phyloP scores from a whole-genome alignment of 2,113 vertebrate species.

The Genyomyrus donnyi region DNA sequence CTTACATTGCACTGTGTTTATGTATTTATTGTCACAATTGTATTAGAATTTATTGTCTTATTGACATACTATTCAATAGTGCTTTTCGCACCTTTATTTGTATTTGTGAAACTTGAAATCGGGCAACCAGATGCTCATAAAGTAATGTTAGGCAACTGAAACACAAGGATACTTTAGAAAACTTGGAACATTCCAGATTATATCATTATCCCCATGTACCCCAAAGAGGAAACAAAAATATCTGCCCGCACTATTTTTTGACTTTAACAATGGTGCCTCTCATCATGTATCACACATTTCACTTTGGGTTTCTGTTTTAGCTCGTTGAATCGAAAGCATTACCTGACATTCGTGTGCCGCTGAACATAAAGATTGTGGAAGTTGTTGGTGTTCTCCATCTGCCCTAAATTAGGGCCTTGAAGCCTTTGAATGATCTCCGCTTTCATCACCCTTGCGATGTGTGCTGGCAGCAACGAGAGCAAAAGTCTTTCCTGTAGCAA shows the following conservation, averaged over 20 bases:
- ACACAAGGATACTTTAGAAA: neutral
- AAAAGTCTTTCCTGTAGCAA: slow-evolving; percentile 80
- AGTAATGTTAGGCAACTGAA: neutral
- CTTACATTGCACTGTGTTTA: neutral
- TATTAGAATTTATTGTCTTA: neutral
- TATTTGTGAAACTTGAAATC: neutral
- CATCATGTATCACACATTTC: neutral
- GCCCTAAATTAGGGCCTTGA: slow-evolving; percentile 88
- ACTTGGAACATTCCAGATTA: neutral
- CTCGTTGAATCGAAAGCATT: slow-evolving; percentile 1
- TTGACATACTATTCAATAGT: neutral
- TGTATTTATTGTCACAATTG: neutral
- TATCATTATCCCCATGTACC: neutral
- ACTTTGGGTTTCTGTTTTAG: neutral
- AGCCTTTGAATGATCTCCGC: slow-evolving; percentile 95
- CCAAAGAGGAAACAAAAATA: neutral
- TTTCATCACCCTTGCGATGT: slow-evolving; percentile 97
- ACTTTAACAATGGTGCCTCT: neutral
- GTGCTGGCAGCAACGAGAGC: slow-evolving; percentile 86
- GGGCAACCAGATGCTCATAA: neutral
- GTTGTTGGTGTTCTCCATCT: slow-evolving; percentile 95
- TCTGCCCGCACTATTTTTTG: neutral
- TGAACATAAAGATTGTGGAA: slow-evolving; percentile 97
- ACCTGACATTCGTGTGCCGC: slow-evolving; percentile 94
- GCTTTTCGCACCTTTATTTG: neutral